Percentiles rank a stretch among this genome's conserved stretches.
phyloP scores from a whole-genome alignment of 2,888 invertebrate species.

The Euplagia quadripunctaria region DNA sequence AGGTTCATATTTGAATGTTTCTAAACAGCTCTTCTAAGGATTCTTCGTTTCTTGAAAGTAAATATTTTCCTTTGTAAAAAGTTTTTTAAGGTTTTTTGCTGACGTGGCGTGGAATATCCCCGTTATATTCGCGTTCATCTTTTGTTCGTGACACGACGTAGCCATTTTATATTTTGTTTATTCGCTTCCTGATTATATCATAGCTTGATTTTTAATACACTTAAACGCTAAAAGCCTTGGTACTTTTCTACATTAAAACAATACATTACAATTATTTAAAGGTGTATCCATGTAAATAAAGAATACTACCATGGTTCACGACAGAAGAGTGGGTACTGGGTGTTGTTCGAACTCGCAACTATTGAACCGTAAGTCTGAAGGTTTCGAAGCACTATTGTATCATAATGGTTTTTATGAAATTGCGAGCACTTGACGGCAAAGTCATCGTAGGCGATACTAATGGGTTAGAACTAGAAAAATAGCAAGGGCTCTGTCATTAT shows the following conservation, averaged over 20 bases:
- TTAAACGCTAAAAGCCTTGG: not conserved
- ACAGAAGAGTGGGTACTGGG: too few species aligned
- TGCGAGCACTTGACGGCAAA: too few species aligned
- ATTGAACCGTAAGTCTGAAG: too few species aligned
- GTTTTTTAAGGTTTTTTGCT: not conserved
- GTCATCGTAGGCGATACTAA: too few species aligned
- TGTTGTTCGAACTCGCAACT: too few species aligned
- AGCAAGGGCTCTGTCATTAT: too few species aligned
- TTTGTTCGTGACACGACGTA: not conserved
- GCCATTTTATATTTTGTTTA: not conserved
- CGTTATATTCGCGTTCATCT: not conserved
- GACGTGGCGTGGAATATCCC: not conserved
- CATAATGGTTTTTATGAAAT: too few species aligned
- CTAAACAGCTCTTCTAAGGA: not conserved
- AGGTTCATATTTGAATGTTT: not conserved
- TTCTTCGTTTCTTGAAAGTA: not conserved
- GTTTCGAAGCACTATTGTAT: too few species aligned
- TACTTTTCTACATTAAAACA: not conserved
- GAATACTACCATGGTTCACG: too few species aligned
- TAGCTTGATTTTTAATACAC: not conserved
- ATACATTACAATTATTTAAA: too few species aligned
- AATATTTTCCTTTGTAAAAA: not conserved
- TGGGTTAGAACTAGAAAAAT: too few species aligned
- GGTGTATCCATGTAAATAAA: too few species aligned
- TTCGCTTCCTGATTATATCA: not conserved